Percentiles rank a stretch among this genome's conserved stretches.
These are phyloP conservation scores for Taxidea taxus DNA, from an alignment of 2,113 vertebrate genomes.

Conservation along the genomic window DNA sequence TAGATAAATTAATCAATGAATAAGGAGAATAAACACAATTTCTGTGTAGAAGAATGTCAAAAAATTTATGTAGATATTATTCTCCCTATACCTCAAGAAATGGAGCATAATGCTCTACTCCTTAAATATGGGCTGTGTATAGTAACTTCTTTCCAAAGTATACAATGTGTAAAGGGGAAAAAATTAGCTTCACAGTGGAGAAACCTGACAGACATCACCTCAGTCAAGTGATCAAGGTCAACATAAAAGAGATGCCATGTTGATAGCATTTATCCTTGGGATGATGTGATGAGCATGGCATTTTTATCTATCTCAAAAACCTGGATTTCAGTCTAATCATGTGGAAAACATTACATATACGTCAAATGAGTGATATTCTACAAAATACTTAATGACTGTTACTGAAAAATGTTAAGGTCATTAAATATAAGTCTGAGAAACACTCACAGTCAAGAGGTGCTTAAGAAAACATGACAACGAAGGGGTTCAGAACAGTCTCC, in stretches of 20 bases:
- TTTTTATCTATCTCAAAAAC: neutral
- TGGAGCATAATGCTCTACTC: neutral
- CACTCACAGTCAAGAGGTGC: neutral
- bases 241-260: neutral
- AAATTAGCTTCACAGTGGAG: neutral
- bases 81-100: neutral
- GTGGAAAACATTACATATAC: neutral
- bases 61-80: neutral
- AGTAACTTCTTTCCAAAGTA: neutral
- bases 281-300: neutral
- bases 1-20: neutral
- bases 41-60: neutral
- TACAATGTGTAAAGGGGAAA: accelerated
- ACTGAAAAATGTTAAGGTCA: neutral
- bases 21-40: neutral
- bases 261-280: neutral
- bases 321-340: neutral
- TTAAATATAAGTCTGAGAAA: neutral
- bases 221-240: neutral
- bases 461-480: neutral
- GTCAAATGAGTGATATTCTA: neutral
- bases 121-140: neutral
- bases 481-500: neutral
- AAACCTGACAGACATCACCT: neutral
- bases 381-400: neutral